These are phyloP conservation scores for Tetraodon nigroviridis DNA, from an alignment of 2,113 vertebrate genomes.

Conservation along the genomic window DNA sequence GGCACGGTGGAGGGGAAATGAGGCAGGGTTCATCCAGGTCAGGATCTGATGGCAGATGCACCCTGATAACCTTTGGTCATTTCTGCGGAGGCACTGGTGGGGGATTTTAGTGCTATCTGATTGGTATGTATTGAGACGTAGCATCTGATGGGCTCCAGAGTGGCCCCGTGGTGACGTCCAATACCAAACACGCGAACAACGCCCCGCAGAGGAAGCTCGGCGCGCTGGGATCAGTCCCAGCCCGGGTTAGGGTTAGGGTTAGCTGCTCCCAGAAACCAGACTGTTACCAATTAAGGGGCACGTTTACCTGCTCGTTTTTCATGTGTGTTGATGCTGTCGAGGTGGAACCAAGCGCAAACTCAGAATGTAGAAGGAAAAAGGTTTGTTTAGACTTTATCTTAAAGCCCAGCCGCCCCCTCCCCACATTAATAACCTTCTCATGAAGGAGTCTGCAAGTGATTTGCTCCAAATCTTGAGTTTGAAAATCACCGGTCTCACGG, in stretches of 20 bases:
- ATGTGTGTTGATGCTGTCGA: conserved; percentile 44
- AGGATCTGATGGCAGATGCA: conserved; percentile 82
- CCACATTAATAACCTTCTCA: conserved; percentile 68
- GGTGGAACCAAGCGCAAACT: conserved; percentile 45
- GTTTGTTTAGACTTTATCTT: conserved; percentile 63
- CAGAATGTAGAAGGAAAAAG: conserved; percentile 50
- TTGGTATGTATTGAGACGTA: conserved; percentile 84
- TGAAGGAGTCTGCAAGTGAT: conserved; percentile 75
- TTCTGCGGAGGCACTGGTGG: conserved; percentile 83
- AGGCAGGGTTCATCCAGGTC: conserved; percentile 81
- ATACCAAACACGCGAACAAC: conserved; percentile 89
- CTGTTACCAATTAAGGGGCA: conserved; percentile 91
- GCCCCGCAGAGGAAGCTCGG: conserved; percentile 85
- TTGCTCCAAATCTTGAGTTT: conserved; percentile 67
- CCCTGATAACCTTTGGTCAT: conserved; percentile 93
- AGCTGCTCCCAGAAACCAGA: conserved; percentile 87
- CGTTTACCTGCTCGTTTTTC: conserved; percentile 69
- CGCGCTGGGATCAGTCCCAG: conserved; percentile 90
- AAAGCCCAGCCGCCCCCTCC: conserved; percentile 57
- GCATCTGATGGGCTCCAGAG: conserved; percentile 87
- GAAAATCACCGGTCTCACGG: conserved; percentile 67
- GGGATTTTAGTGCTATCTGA: conserved; percentile 80
- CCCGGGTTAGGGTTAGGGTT: no score
- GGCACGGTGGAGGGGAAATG: conserved; percentile 54
- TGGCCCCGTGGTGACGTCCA: conserved; percentile 80